phyloP scores from a whole-genome alignment of 2,113 vertebrate species.

The Pseudonaja textilis region DNA sequence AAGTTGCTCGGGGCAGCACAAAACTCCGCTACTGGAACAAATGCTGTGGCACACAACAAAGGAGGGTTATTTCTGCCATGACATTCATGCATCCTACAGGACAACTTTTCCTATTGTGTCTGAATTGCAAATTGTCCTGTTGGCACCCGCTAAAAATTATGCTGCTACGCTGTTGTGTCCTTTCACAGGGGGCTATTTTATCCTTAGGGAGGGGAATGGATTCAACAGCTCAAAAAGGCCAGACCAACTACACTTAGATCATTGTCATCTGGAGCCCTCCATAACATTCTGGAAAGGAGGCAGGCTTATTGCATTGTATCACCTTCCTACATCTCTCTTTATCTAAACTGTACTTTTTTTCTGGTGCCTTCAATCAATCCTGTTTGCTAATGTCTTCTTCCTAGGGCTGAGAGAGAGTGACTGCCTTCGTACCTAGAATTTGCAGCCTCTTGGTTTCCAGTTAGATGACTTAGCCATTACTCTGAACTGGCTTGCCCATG shows the following conservation, averaged over 20 bases:
- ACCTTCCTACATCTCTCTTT: not conserved
- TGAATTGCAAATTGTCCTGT: not conserved
- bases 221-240: not conserved
- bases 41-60: not conserved
- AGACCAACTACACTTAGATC: not conserved
- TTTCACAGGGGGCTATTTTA: not conserved
- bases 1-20: not conserved
- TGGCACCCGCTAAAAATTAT: not conserved
- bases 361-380: not conserved
- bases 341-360: not conserved
- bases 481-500: not conserved
- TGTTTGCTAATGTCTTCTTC: not conserved
- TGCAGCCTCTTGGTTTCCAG: not conserved
- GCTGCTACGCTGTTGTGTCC: not conserved
- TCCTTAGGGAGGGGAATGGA: not conserved
- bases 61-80: not conserved
- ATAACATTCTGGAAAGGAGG: not conserved
- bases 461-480: not conserved
- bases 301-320: not conserved
- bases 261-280: not conserved
- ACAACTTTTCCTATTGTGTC: not conserved
- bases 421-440: not conserved
- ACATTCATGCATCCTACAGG: not conserved
- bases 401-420: not conserved
- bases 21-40: not conserved